Conservation (phyloP, 1,140 invertebrate genomes). For the Hypothenemus hampei region DNA sequence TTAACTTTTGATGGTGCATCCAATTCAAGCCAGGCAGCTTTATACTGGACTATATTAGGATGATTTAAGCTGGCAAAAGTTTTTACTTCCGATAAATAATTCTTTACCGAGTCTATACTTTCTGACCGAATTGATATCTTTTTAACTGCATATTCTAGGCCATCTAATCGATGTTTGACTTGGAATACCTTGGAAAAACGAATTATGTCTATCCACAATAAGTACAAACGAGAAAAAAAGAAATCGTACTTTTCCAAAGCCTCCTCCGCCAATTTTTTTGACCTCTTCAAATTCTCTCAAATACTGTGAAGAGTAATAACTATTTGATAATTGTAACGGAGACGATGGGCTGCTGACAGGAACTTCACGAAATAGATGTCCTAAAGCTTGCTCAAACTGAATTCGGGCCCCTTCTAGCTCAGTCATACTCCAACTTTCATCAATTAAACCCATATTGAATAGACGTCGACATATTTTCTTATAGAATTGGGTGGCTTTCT, state of each 20-base stretch:
- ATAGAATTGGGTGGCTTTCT: conserved; percentile 42
- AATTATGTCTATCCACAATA: too few relatives aligned
- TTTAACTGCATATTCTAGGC: conserved; percentile 74
- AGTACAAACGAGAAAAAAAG: background rate
- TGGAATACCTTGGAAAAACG: conserved; percentile 47
- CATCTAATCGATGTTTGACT: conserved; percentile 67
- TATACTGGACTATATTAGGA: conserved; percentile 77
- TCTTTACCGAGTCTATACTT: conserved; percentile 54
- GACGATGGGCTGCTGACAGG: conserved; percentile 47
- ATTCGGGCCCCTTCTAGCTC: conserved; percentile 61
- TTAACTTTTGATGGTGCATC: conserved; percentile 26
- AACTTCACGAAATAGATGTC: conserved; percentile 55
- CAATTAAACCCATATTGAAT: conserved; percentile 55
- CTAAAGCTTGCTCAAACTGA: conserved; percentile 59
- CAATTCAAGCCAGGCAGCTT: conserved; percentile 75
- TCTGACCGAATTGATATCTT: conserved; percentile 65
- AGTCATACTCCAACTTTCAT: conserved; percentile 58
- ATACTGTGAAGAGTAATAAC: conserved; percentile 57
- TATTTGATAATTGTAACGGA: conserved; percentile 47
- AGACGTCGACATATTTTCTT: background rate
- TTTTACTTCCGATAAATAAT: conserved; percentile 70
- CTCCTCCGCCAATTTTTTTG: conserved; percentile 66
- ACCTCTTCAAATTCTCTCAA: conserved; percentile 70
- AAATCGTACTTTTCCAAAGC: conserved; percentile 61
- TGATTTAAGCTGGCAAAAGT: conserved; percentile 73